A percentile compares a stretch with the other conserved stretches of the same genome.
Evolutionary conservation across 2,113 vertebrate species (phyloP).

Genomic region (Lanius ludovicianus): DNA sequence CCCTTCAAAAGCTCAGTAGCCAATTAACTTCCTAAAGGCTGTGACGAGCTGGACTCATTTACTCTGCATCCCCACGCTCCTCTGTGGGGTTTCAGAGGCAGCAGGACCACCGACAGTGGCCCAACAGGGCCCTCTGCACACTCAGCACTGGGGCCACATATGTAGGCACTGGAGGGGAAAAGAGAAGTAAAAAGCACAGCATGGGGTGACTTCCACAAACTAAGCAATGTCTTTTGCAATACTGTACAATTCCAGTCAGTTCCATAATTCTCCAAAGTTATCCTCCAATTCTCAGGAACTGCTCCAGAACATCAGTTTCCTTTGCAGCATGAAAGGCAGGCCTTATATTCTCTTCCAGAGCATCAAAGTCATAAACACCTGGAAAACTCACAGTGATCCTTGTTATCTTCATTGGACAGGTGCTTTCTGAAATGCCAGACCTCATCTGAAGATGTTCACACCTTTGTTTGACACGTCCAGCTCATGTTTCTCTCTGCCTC

Average conservation of each 20-base stretch:
- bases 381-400: neutral
- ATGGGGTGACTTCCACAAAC: neutral
- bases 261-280: neutral
- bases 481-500: neutral
- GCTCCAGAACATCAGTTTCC: neutral
- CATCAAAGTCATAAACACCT: neutral
- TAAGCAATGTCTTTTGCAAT: neutral
- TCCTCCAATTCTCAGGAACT: neutral
- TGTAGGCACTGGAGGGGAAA: neutral
- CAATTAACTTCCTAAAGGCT: constrained; percentile 36
- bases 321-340: neutral
- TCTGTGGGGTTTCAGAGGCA: neutral
- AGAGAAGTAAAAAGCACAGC: neutral
- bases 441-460: neutral
- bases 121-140: neutral
- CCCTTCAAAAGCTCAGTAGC: neutral
- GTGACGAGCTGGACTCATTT: neutral
- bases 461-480: neutral
- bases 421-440: neutral
- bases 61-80: neutral
- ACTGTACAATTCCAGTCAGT: neutral
- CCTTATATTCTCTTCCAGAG: neutral
- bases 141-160: neutral
- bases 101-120: neutral
- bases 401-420: neutral